Conservation (phyloP, 2,888 invertebrate species). For the Molorchus minor region DNA sequence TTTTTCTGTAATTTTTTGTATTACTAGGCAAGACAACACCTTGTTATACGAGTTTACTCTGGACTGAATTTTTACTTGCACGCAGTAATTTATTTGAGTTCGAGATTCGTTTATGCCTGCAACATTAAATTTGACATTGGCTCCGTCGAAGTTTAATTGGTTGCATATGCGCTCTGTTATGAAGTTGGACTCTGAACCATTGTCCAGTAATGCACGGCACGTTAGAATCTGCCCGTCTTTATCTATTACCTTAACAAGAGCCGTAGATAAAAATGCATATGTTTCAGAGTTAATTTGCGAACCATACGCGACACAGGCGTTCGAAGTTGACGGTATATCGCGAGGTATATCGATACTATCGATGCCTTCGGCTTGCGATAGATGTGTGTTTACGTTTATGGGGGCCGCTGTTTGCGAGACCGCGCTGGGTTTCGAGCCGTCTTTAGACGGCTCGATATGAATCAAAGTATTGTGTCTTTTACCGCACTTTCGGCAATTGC, state of each 20-base stretch:
- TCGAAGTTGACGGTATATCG: neutral
- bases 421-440: too few species aligned
- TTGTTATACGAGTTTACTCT: neutral
- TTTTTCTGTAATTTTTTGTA: conserved; percentile 1
- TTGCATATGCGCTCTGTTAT: neutral
- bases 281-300: neutral
- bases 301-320: neutral
- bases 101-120: neutral
- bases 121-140: neutral
- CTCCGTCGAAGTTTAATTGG: neutral
- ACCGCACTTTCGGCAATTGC: neutral
- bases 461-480: conserved; percentile 1
- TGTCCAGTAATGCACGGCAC: neutral
- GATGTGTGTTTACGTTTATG: neutral
- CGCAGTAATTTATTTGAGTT: neutral
- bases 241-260: neutral
- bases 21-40: neutral
- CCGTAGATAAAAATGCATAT: neutral
- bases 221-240: neutral
- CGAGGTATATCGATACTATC: neutral
- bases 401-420: neutral
- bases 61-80: neutral
- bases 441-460: neutral
- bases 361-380: neutral
- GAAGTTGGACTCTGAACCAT: neutral